Percentiles rank a stretch among this genome's conserved stretches.
These are phyloP conservation scores for Malacosoma neustria DNA, from an alignment of 2,888 invertebrate species.

Conservation along the genomic window DNA sequence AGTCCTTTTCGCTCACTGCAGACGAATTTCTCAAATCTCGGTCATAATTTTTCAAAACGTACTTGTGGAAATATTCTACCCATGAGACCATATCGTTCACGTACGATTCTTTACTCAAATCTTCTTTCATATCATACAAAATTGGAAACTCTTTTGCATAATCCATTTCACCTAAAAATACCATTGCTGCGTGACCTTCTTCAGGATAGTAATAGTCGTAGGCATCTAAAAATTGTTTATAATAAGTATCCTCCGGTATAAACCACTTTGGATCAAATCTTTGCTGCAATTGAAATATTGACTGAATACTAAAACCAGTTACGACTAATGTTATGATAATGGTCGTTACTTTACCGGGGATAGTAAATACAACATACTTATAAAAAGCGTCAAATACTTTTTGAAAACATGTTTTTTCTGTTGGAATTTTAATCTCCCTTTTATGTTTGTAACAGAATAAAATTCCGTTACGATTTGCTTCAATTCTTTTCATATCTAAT, in stretches of 20 bases:
- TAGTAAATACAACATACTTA: conserved; percentile 78
- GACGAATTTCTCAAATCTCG: conserved; percentile 62
- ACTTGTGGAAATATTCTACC: conserved; percentile 78
- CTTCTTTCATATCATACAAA: conserved; percentile 69
- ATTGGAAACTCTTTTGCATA: conserved; percentile 76
- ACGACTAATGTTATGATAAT: conserved; percentile 75
- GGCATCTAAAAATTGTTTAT: conserved; percentile 74
- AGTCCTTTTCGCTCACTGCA: conserved; percentile 65
- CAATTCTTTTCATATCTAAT: conserved; percentile 79
- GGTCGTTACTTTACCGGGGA: conserved; percentile 78
- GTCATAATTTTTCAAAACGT: conserved; percentile 74
- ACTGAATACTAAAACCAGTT: conserved; percentile 77
- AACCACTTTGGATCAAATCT: conserved; percentile 89
- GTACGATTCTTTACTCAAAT: conserved; percentile 67
- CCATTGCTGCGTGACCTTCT: conserved; percentile 75
- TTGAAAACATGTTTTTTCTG: conserved; percentile 75
- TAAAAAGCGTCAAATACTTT: conserved; percentile 76
- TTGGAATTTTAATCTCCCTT: conserved; percentile 61
- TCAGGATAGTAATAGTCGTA: conserved; percentile 78
- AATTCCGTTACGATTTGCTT: conserved; percentile 77
- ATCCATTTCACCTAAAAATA: conserved; percentile 80
- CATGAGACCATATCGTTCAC: conserved; percentile 76
- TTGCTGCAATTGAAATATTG: conserved; percentile 79
- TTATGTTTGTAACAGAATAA: conserved; percentile 80
- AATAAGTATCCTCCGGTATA: conserved; percentile 81